Evolutionary conservation across 2,797 vertebrate species (phyloP).

Genomic region (Acrocephalus scirpaceus): DNA sequence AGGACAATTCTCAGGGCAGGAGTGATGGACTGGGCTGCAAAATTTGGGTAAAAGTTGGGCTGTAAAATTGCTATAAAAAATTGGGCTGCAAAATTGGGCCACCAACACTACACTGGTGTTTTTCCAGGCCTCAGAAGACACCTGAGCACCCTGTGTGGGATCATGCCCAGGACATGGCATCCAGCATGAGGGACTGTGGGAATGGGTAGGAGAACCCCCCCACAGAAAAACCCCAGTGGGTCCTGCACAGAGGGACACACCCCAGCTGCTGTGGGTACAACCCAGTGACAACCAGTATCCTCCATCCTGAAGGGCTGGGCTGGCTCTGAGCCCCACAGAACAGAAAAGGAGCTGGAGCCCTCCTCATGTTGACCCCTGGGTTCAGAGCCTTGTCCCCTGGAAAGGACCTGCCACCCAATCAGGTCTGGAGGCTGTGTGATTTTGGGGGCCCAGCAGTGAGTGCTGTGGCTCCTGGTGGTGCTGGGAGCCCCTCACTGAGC

Average conservation of each 20-base stretch:
- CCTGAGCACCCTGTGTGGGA: background rate
- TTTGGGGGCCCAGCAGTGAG: background rate
- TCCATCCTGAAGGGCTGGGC: background rate
- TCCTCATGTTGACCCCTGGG: fast-evolving
- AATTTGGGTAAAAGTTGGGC: background rate
- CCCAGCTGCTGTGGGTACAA: fast-evolving
- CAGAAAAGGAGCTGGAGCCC: background rate
- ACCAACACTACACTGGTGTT: background rate
- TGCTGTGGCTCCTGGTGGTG: fast-evolving
- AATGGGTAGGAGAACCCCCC: background rate
- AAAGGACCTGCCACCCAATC: background rate
- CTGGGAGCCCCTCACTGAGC: background rate
- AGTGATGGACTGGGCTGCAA: background rate
- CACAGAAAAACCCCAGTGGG: background rate
- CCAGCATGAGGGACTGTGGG: background rate
- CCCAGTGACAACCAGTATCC: fast-evolving
- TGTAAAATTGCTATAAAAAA: background rate
- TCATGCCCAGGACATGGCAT: background rate
- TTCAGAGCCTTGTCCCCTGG: background rate
- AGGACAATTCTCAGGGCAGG: background rate
- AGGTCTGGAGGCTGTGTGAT: fast-evolving
- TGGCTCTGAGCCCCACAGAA: background rate
- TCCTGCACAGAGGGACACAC: background rate
- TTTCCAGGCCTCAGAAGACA: background rate
- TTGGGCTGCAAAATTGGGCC: background rate